These are phyloP conservation scores for Hyperoodon ampullatus DNA, from an alignment of 2,113 vertebrate genomes.

Conservation along the genomic window DNA sequence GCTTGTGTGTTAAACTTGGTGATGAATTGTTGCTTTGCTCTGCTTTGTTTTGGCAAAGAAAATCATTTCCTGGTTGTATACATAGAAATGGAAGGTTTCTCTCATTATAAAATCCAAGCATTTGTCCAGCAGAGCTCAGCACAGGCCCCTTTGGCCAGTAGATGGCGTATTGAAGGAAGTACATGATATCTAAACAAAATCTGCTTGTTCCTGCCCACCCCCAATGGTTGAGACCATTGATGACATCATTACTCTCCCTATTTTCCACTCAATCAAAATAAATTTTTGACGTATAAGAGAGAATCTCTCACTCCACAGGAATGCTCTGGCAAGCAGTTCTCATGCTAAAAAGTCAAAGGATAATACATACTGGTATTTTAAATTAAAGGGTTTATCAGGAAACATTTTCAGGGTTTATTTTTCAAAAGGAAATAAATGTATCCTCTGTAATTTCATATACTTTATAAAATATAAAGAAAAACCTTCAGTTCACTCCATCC, in stretches of 20 bases:
- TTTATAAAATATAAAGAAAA: slow-evolving; percentile 70
- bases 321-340: slow-evolving; percentile 15
- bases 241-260: background rate
- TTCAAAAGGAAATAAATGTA: slow-evolving; percentile 58
- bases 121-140: background rate
- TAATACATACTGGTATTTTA: slow-evolving; percentile 50
- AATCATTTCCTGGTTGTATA: background rate
- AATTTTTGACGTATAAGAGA: background rate
- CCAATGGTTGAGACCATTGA: background rate
- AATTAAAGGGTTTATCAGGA: slow-evolving; percentile 64
- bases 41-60: background rate
- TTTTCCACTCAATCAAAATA: background rate
- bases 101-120: background rate
- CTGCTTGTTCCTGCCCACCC: background rate
- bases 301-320: background rate
- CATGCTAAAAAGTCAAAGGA: slow-evolving; percentile 54
- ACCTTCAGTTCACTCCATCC: slow-evolving; percentile 66
- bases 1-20: background rate
- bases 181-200: background rate
- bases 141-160: background rate
- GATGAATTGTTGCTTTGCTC: background rate
- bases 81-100: background rate
- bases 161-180: background rate
- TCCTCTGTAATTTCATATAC: slow-evolving; percentile 65
- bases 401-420: slow-evolving; percentile 38